Evolutionary conservation across 2,888 invertebrate genomes (phyloP).

Genomic region (Elysia crispata): DNA sequence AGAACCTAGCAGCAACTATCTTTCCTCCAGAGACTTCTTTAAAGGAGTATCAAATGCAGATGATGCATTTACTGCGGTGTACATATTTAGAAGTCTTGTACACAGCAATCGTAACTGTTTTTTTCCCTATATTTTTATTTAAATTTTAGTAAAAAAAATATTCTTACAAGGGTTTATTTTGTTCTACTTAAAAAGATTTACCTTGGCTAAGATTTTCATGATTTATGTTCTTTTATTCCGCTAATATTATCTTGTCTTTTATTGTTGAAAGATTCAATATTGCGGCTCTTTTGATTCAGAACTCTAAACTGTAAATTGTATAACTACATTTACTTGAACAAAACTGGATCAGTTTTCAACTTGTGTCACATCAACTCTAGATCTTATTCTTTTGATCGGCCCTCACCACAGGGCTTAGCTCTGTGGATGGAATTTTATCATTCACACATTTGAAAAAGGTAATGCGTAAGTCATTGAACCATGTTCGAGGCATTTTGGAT

Average conservation of each 20-base stretch:
- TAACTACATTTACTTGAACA: not conserved
- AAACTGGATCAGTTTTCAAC: not conserved
- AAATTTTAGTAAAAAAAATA: too few relatives aligned
- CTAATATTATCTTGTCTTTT: too few relatives aligned
- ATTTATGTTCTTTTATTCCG: conserved; percentile 5
- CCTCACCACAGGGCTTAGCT: too few relatives aligned
- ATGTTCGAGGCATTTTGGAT: not conserved
- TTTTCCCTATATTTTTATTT: conserved; percentile 14
- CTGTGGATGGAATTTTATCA: too few relatives aligned
- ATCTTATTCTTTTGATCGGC: too few relatives aligned
- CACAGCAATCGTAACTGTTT: conserved; percentile 17
- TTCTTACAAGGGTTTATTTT: too few relatives aligned
- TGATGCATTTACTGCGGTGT: not conserved
- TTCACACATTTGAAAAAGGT: too few relatives aligned
- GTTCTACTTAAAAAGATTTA: conserved; percentile 10
- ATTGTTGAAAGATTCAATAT: too few relatives aligned
- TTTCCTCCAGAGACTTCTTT: not conserved
- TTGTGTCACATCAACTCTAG: not conserved
- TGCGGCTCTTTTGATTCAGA: too few relatives aligned
- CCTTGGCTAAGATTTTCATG: not conserved
- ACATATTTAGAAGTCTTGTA: not conserved
- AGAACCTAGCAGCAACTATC: too few relatives aligned
- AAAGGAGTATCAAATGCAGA: not conserved
- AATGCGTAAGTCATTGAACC: too few relatives aligned
- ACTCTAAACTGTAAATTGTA: conserved; percentile 13